These are phyloP conservation scores for Eupithecia centaureata DNA, from an alignment of 2,888 invertebrate genomes.

Conservation along the genomic window DNA sequence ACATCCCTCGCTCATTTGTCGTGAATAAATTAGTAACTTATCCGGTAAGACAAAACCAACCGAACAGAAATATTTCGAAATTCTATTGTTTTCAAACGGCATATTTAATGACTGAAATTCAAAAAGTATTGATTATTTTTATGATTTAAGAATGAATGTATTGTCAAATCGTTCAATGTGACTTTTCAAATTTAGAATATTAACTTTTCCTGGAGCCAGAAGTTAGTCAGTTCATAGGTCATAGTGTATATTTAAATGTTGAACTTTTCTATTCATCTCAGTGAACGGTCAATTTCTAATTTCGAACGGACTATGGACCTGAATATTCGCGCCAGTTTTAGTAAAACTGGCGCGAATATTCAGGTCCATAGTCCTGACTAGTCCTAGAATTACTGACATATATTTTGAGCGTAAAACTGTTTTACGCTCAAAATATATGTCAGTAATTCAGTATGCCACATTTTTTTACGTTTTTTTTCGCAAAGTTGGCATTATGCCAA, in stretches of 20 bases:
- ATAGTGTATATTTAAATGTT: not conserved
- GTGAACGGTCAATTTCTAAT: not conserved
- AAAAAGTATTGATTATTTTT: not conserved
- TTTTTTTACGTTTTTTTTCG: slow-evolving; percentile 23
- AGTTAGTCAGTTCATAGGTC: not conserved
- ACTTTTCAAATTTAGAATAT: not conserved
- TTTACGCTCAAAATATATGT: slow-evolving; percentile 19
- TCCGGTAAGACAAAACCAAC: no score
- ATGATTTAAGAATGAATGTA: not conserved
- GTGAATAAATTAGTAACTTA: no score
- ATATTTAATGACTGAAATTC: not conserved
- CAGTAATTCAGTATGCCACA: slow-evolving; percentile 20
- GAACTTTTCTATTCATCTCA: not conserved
- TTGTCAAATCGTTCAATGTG: no score
- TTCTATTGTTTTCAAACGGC: not conserved
- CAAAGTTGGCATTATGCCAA: slow-evolving; percentile 28
- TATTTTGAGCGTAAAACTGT: no score
- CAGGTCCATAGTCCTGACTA: no score
- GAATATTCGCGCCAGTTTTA: slow-evolving; percentile 15
- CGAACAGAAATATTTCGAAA: not conserved
- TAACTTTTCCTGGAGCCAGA: not conserved
- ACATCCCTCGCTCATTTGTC: no score
- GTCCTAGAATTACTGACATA: no score
- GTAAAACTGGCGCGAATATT: no score
- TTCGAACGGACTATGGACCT: slow-evolving; percentile 7